Evolutionary conservation across 2,797 vertebrate genomes (phyloP).

Genomic region (Coluber constrictor): DNA sequence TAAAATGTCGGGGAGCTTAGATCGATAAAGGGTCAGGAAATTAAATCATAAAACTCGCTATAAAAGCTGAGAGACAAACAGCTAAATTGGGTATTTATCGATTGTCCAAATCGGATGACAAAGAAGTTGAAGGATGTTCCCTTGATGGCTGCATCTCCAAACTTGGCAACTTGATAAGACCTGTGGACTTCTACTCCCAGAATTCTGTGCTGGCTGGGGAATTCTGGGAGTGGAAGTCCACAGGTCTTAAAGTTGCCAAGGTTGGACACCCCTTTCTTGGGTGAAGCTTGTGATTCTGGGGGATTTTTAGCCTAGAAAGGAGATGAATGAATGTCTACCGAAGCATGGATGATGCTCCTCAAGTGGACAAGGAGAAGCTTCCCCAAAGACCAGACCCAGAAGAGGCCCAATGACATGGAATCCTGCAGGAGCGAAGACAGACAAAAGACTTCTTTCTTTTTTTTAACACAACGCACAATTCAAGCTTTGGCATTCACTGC

Average conservation of each 20-base stretch:
- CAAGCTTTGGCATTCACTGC: neutral
- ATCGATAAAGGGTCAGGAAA: neutral
- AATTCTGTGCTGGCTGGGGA: no score
- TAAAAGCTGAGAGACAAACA: neutral
- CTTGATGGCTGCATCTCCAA: neutral
- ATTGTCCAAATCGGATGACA: neutral
- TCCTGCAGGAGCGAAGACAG: neutral
- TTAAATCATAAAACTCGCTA: neutral
- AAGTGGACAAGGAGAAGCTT: neutral
- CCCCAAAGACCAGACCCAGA: neutral
- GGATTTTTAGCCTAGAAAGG: neutral
- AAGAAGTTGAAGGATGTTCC: neutral
- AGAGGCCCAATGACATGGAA: neutral
- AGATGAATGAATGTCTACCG: neutral
- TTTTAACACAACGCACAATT: neutral
- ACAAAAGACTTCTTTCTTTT: neutral
- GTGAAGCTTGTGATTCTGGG: no score
- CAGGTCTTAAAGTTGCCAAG: no score
- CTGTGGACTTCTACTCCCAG: neutral
- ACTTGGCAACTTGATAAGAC: neutral
- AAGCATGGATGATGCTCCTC: no score
- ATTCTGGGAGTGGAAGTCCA: no score
- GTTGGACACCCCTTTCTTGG: no score
- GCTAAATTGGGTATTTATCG: neutral
- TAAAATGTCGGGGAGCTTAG: neutral